A percentile compares a stretch with the other conserved stretches of the same genome.
These are phyloP conservation scores for Harlomillsia oculata DNA, from an alignment of 1,140 invertebrate genomes.

Conservation along the genomic window DNA sequence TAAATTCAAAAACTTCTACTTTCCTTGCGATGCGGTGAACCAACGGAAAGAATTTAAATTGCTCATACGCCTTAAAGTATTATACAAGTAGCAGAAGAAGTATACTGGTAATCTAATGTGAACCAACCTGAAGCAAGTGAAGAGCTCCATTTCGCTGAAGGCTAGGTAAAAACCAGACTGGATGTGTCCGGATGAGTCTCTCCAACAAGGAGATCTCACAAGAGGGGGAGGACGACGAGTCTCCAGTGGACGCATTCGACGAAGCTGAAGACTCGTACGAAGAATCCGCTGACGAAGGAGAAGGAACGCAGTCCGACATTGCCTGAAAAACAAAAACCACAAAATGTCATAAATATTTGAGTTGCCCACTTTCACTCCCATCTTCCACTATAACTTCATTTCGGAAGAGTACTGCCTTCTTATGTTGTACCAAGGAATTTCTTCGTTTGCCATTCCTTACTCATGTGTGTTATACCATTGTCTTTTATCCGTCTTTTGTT, in stretches of 20 bases:
- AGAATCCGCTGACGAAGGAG: constrained; percentile 25
- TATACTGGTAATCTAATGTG: no score
- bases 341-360: constrained; percentile 2
- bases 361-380: background rate
- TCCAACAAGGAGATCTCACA: constrained; percentile 77
- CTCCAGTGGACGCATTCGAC: constrained; percentile 22
- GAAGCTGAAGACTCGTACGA: constrained; percentile 23
- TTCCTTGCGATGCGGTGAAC: no score
- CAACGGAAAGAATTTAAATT: no score
- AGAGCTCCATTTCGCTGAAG: constrained; percentile 83
- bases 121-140: constrained; percentile 79
- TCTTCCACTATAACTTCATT: background rate
- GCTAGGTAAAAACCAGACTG: constrained; percentile 91
- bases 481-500: no score
- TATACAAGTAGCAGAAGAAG: no score
- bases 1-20: no score
- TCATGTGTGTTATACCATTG: no score
- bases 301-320: constrained; percentile 33
- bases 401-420: background rate
- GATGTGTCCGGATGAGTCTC: constrained; percentile 76
- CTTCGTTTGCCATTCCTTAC: no score
- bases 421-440: no score
- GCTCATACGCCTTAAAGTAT: no score
- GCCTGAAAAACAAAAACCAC: constrained; percentile 22
- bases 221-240: constrained; percentile 40